Base-by-base conservation (phyloP, 1,140 invertebrate genomes). In the Ruditapes philippinarum region DNA sequence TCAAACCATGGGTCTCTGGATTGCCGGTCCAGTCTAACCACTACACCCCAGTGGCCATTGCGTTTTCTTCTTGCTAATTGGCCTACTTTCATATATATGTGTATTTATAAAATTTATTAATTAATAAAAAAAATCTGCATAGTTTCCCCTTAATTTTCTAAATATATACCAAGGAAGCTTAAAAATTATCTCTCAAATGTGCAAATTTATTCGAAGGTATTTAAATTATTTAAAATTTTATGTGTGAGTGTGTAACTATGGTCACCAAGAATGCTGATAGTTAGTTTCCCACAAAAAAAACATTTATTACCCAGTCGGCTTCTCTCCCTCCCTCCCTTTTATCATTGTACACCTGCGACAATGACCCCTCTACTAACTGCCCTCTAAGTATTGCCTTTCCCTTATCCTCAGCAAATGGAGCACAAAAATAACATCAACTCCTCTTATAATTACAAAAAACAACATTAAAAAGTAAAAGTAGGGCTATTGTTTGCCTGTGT, bases 381-480 rank as follows among this genome's bases (percentile, higher is more conserved):
- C 82, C 80, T 57, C 60, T 84, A 84, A 84, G 82, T 84, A 73
- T 70, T 42, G 42, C 36, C 49, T 70, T 65, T 70, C 82, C 36
- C 62, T 84, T 84, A 74, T 84, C 65, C n/a, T 12, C 7, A 38
- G 51, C 31, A 84, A 84, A 70, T 73, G 62, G 68, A 74, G 65
- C 82, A 54, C 57, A 73, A 33, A 38, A 84, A 73, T 57, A 73
- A 36, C 49, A 51, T 73, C 28, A 84, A 19, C 65, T n/a, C 65
- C 40, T 49, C 40, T 84, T 70, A 25, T 84, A 84, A 84, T 84
- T 84, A 84, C 82, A 84, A 84, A 84, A 84, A 84, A 84, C 49
- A 84, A 74, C 65, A 84, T 84, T 62, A 84, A 84, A 81, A 84
- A 84, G 82, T 73, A 51, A 84, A 84, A 84, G 60, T 84, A 57